Conservation (phyloP, 2,113 vertebrate genomes). For the Odocoileus hemionus region DNA sequence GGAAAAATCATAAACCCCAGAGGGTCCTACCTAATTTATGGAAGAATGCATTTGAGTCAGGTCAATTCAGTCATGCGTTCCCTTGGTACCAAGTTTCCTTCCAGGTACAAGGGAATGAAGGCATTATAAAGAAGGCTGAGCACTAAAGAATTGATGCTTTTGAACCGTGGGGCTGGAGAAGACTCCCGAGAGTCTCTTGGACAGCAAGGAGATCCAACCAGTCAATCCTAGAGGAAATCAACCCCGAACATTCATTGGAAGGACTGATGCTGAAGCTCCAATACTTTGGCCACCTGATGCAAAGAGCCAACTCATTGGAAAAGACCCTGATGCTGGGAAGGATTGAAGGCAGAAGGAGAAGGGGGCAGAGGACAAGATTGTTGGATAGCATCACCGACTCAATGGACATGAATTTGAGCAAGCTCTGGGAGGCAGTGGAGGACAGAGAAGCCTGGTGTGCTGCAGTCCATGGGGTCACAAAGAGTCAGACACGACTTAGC, state of each 20-base stretch:
- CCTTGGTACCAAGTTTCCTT: neutral
- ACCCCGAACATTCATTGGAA: neutral
- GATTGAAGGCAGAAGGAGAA: neutral
- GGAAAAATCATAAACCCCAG: neutral
- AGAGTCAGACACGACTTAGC: neutral
- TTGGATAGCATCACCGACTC: neutral
- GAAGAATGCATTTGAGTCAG: neutral
- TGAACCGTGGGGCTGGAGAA: neutral
- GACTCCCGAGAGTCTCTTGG: neutral
- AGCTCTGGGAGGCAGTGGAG: neutral
- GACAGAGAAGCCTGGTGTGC: neutral
- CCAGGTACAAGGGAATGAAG: neutral
- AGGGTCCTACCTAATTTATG: accelerated
- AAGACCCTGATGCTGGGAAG: neutral
- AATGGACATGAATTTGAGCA: neutral
- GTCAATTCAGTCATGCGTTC: neutral
- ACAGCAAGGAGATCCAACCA: neutral
- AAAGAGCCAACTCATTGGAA: neutral
- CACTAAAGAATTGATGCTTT: neutral
- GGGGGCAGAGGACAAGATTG: neutral
- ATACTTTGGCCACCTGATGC: neutral
- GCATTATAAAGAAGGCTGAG: neutral
- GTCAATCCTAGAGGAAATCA: neutral
- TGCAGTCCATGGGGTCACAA: neutral
- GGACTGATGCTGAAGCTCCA: neutral